These are phyloP conservation scores for Murina feae DNA, from an alignment of 2,113 vertebrate genomes.

Conservation along the genomic window DNA sequence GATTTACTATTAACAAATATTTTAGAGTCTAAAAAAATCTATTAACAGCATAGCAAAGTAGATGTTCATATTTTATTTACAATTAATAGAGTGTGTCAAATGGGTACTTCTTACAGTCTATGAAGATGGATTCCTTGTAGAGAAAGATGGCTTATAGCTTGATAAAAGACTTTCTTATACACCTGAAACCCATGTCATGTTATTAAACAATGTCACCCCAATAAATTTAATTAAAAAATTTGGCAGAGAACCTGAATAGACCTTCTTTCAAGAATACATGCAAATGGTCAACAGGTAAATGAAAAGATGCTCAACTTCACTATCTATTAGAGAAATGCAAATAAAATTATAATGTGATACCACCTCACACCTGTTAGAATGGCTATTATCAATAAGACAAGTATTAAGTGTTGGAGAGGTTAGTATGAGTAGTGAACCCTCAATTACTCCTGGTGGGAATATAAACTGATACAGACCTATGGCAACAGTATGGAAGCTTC, in stretches of 20 bases:
- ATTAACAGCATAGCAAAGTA: not conserved
- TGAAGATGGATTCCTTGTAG: constrained; percentile 33
- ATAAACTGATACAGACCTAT: not conserved
- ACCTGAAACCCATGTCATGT: not conserved
- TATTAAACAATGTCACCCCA: not conserved
- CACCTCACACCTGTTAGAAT: not conserved
- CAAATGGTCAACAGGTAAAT: not conserved
- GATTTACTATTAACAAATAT: too few species aligned
- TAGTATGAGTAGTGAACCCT: too few species aligned
- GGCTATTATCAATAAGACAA: not conserved
- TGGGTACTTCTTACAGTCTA: constrained; percentile 17
- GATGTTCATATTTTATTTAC: constrained; percentile 47
- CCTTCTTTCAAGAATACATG: not conserved
- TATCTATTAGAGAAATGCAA: not conserved
- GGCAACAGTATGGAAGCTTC: not conserved
- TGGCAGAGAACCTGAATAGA: not conserved
- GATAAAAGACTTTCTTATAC: constrained; percentile 15
- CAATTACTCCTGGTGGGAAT: not conserved
- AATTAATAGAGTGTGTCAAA: constrained; percentile 55
- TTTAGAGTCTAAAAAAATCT: too few species aligned
- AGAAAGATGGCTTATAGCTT: constrained; percentile 2
- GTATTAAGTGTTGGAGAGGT: not conserved
- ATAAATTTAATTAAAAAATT: not conserved
- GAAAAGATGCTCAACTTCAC: not conserved
- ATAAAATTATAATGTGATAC: not conserved